phyloP scores from a whole-genome alignment of 2,113 vertebrate genomes.

The Holacanthus passer region DNA sequence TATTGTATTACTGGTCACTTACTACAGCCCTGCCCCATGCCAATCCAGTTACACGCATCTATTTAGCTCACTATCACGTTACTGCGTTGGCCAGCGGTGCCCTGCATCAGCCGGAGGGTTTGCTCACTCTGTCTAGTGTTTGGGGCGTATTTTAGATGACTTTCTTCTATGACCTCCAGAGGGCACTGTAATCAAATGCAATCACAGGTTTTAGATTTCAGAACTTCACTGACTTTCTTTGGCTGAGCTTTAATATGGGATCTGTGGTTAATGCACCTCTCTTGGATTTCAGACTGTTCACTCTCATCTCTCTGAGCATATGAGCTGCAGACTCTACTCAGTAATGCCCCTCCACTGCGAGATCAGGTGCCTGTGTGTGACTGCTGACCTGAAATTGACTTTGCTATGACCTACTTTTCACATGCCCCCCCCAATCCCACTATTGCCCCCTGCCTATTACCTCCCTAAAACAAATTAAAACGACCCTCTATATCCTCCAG shows the following conservation, averaged over 20 bases:
- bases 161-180: conserved; percentile 62
- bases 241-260: neutral
- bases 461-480: conserved; percentile 55
- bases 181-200: conserved; percentile 66
- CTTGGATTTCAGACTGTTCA: neutral
- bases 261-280: neutral
- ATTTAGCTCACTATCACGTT: conserved; percentile 37
- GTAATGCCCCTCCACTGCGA: neutral
- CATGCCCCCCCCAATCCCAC: neutral
- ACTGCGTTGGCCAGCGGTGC: conserved; percentile 6
- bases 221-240: neutral
- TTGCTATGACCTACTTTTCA: conserved; percentile 66
- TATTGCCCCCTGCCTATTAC: conserved; percentile 8
- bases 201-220: conserved; percentile 23
- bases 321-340: conserved; percentile 4
- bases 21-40: conserved; percentile 37
- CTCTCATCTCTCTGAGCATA: neutral
- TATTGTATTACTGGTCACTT: conserved; percentile 53
- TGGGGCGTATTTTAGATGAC: neutral
- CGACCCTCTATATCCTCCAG: conserved; percentile 30
- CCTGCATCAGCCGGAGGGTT: neutral
- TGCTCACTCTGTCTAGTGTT: neutral
- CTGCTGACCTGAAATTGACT: conserved; percentile 64
- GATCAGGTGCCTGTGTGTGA: conserved; percentile 26
- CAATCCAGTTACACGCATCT: conserved; percentile 46